Conservation (phyloP, 2,797 vertebrate genomes). For the Alexandromys oeconomus region DNA sequence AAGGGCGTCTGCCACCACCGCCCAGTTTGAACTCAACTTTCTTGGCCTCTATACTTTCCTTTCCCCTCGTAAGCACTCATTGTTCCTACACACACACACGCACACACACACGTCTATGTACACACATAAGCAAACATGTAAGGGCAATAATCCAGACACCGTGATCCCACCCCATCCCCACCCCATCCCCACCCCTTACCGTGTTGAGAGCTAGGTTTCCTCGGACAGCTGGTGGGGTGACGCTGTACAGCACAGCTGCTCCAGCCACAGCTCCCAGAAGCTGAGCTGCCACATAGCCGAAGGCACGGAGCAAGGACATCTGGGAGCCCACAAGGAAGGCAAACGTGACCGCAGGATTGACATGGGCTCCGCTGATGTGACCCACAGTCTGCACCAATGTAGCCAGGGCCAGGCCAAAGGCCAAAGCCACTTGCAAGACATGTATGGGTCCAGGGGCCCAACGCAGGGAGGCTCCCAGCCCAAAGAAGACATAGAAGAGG, state of each 20-base stretch:
- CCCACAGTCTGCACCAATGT: slow-evolving; percentile 96
- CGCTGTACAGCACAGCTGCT: slow-evolving; percentile 95
- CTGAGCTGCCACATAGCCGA: slow-evolving; percentile 96
- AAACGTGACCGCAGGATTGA: slow-evolving; percentile 97
- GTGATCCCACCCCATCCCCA: not conserved
- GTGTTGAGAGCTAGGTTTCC: slow-evolving; percentile 95
- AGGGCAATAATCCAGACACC: not conserved
- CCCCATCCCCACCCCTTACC: slow-evolving; percentile 88
- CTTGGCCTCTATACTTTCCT: slow-evolving; percentile 11
- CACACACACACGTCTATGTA: not conserved
- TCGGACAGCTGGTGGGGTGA: slow-evolving; percentile 93
- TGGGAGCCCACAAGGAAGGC: slow-evolving; percentile 96
- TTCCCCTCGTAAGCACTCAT: not conserved
- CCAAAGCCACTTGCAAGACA: slow-evolving; percentile 94
- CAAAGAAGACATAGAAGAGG: slow-evolving; percentile 97
- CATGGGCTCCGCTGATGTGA: slow-evolving; percentile 96
- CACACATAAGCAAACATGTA: not conserved
- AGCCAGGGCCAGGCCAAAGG: slow-evolving; percentile 95
- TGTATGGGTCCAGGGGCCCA: slow-evolving; percentile 94
- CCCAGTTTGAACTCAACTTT: not conserved
- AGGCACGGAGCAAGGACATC: slow-evolving; percentile 95
- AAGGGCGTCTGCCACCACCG: too few species aligned
- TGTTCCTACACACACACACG: not conserved
- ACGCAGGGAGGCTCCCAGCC: slow-evolving; percentile 94
- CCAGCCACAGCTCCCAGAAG: slow-evolving; percentile 95